A percentile compares a stretch with the other conserved stretches of the same genome.
These are phyloP conservation scores for Linyphia triangularis DNA, from an alignment of 2,888 invertebrate species.

Conservation along the genomic window DNA sequence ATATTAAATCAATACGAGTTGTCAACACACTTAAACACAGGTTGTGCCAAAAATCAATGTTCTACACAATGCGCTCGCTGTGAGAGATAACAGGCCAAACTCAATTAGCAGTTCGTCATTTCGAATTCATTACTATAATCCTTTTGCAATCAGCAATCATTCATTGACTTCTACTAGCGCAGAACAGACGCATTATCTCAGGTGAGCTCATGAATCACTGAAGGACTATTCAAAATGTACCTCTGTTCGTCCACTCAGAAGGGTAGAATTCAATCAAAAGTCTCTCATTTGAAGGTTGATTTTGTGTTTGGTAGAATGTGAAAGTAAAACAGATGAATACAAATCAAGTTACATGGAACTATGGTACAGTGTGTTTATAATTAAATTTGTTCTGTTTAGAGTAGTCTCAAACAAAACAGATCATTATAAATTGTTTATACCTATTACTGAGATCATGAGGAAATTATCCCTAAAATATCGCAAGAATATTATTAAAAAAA, in stretches of 20 bases:
- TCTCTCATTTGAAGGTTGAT: too few species aligned
- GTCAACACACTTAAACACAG: slow-evolving; percentile 12
- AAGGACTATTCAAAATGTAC: slow-evolving; percentile 11
- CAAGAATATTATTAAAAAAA: too few species aligned
- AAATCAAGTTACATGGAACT: too few species aligned
- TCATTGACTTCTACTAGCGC: slow-evolving; percentile 42
- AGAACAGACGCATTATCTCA: slow-evolving; percentile 55
- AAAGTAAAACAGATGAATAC: too few species aligned
- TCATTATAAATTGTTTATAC: too few species aligned
- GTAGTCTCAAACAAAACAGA: too few species aligned
- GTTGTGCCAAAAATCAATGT: slow-evolving; percentile 49
- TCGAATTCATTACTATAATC: slow-evolving; percentile 59
- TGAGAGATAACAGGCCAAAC: slow-evolving; percentile 54
- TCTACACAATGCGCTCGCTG: slow-evolving; percentile 26
- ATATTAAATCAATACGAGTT: slow-evolving; percentile 36
- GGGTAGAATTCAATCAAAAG: background rate
- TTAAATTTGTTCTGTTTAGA: too few species aligned
- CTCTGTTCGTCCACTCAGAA: background rate
- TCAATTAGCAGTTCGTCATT: slow-evolving; percentile 63
- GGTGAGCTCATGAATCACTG: slow-evolving; percentile 47
- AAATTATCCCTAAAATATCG: too few species aligned
- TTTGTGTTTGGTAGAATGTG: too few species aligned
- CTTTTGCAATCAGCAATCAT: slow-evolving; percentile 57
- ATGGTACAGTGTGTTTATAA: too few species aligned
- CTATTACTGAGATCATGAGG: too few species aligned